Conservation (phyloP, 2,113 vertebrate species). For the Neodon shergylaensis region DNA sequence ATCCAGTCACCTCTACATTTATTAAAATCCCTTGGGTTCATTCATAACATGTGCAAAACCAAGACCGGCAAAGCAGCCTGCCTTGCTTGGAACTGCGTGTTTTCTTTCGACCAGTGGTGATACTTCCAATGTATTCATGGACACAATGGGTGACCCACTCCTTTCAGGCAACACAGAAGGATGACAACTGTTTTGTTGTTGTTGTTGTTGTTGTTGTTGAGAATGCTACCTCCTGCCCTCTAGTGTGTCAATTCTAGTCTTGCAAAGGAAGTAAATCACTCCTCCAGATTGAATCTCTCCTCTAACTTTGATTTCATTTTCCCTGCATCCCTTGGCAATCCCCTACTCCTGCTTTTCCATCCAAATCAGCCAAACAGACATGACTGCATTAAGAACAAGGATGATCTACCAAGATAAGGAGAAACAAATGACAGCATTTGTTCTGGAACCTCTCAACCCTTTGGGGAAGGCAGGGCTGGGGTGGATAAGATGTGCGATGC, state of each 20-base stretch:
- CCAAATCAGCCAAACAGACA: background rate
- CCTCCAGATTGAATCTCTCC: background rate
- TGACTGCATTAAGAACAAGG: constrained; percentile 14
- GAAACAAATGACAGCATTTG: background rate
- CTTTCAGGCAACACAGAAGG: background rate
- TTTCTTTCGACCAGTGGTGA: background rate
- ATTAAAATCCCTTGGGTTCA: background rate
- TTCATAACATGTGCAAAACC: background rate
- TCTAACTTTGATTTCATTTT: constrained; percentile 22
- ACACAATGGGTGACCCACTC: background rate
- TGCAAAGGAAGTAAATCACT: constrained; percentile 41
- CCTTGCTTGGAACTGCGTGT: background rate
- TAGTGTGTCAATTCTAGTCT: background rate
- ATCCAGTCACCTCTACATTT: background rate
- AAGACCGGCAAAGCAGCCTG: background rate
- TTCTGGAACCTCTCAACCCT: background rate
- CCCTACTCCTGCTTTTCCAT: constrained; percentile 14
- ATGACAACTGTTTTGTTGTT: background rate
- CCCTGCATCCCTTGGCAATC: background rate
- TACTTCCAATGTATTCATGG: background rate
- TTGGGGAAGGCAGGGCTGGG: background rate
- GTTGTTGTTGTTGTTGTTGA: background rate
- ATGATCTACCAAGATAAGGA: background rate
- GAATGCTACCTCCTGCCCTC: background rate
- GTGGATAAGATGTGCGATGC: background rate